phyloP scores from a whole-genome alignment of 2,797 vertebrate genomes.

The Danionella dracula region DNA sequence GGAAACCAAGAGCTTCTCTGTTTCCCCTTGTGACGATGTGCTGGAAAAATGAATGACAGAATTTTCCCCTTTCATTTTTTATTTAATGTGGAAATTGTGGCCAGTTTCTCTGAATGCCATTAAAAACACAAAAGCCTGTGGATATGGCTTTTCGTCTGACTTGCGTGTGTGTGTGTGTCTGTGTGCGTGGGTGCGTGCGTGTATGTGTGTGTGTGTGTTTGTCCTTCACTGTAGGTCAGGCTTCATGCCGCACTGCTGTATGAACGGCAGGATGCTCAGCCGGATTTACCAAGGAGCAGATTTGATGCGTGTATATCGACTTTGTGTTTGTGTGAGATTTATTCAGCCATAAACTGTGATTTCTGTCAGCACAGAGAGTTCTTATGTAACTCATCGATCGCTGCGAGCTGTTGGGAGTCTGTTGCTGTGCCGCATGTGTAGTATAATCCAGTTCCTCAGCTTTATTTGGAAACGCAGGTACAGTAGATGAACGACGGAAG shows the following conservation, averaged over 20 bases:
- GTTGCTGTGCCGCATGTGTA: neutral
- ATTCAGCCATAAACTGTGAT: slow-evolving; percentile 13
- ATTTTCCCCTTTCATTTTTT: neutral
- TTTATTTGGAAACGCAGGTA: neutral
- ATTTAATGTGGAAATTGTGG: neutral
- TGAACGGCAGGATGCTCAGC: slow-evolving; percentile 8
- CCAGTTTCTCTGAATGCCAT: neutral
- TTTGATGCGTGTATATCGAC: neutral
- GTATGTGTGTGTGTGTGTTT: neutral
- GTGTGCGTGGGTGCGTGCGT: neutral
- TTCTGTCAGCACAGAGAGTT: slow-evolving; percentile 37
- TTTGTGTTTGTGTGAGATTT: neutral
- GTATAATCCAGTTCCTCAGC: neutral
- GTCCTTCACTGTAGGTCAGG: slow-evolving; percentile 36
- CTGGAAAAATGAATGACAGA: too few species aligned
- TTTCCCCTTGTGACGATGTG: too few species aligned
- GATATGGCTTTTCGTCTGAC: slow-evolving; percentile 21
- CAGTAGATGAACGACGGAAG: too few species aligned
- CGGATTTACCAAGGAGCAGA: neutral
- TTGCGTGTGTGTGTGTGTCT: neutral
- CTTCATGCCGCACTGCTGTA: slow-evolving; percentile 14
- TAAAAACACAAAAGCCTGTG: slow-evolving; percentile 14
- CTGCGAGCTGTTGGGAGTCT: slow-evolving; percentile 17
- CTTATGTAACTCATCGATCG: slow-evolving; percentile 48
- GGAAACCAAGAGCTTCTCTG: too few species aligned